Conservation (phyloP, 2,888 invertebrate species). For the Rhaphigaster nebulosa region DNA sequence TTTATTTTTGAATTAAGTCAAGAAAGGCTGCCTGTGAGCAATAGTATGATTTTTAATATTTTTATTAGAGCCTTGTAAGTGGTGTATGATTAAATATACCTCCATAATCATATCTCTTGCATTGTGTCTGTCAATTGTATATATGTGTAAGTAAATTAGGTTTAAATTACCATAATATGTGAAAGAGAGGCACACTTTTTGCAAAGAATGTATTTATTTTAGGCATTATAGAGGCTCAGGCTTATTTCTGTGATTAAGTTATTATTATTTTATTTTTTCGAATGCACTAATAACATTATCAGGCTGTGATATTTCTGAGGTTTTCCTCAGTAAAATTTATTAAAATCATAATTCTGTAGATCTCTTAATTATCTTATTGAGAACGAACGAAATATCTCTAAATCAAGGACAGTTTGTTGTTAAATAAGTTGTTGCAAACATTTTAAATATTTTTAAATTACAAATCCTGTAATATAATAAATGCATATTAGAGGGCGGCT, state of each 20-base stretch:
- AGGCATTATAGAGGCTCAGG: constrained; percentile 13
- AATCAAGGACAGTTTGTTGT: neutral
- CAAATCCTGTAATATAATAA: neutral
- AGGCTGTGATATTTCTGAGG: constrained; percentile 40
- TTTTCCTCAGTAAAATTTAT: neutral
- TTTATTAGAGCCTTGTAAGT: neutral
- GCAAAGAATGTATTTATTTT: neutral
- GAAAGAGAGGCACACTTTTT: neutral
- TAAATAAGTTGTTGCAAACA: neutral
- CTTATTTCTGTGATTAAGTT: constrained; percentile 24
- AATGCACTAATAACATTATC: neutral
- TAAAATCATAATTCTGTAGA: constrained; percentile 3
- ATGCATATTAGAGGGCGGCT: neutral
- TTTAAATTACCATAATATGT: neutral
- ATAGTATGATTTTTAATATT: neutral
- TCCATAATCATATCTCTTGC: neutral
- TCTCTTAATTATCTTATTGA: neutral
- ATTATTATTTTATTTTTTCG: constrained; percentile 25
- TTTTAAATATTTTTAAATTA: neutral
- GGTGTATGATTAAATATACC: neutral
- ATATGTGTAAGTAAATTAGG: constrained; percentile 15
- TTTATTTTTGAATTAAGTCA: neutral
- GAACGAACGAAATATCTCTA: constrained; percentile 38
- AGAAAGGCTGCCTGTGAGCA: neutral
- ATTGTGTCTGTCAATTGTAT: neutral